phyloP scores from a whole-genome alignment of 30 jellyfish, hydroid and myxozoan species.

The Rhopilema esculentum region DNA sequence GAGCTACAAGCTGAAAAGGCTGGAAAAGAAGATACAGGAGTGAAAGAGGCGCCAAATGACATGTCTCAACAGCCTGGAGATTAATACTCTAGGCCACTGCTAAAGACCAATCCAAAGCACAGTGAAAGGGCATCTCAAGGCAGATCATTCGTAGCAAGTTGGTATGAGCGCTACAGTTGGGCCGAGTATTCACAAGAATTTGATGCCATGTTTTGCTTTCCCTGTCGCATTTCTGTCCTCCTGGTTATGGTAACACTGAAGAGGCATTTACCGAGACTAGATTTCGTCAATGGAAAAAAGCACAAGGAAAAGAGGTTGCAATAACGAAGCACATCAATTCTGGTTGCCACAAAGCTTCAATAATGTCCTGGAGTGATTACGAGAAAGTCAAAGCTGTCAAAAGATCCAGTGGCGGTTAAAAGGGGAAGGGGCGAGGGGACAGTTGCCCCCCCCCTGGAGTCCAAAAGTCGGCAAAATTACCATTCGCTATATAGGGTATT shows the following conservation, averaged over 20 bases:
- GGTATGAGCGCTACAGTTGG: slow-evolving; percentile 55
- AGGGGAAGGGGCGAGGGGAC: too few species aligned
- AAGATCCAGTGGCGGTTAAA: too few species aligned
- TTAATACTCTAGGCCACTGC: slow-evolving; percentile 46
- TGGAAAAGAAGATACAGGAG: slow-evolving; percentile 29
- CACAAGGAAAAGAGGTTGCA: slow-evolving; percentile 36
- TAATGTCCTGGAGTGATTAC: slow-evolving; percentile 38
- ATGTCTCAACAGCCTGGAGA: slow-evolving; percentile 33
- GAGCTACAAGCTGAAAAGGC: slow-evolving; percentile 44
- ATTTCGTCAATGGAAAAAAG: slow-evolving; percentile 47
- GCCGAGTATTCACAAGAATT: slow-evolving; percentile 43
- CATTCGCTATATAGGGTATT: too few species aligned
- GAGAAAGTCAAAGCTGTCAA: slow-evolving; percentile 35
- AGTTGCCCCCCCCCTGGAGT: too few species aligned
- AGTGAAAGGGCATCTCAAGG: slow-evolving; percentile 34
- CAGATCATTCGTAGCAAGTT: slow-evolving; percentile 45
- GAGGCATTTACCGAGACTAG: slow-evolving; percentile 35
- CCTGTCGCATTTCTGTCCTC: slow-evolving; percentile 37
- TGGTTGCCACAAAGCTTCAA: slow-evolving; percentile 9
- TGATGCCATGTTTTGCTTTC: slow-evolving; percentile 31
- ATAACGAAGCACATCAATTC: slow-evolving; percentile 39
- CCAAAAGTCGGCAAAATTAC: too few species aligned
- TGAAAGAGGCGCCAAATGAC: slow-evolving; percentile 51
- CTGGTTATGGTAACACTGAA: slow-evolving; percentile 33
- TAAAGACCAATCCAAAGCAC: slow-evolving; percentile 37